A percentile compares a stretch with the other conserved stretches of the same genome.
These are phyloP conservation scores for Idris sp. DNA, from an alignment of 1,140 invertebrate genomes.

Conservation along the genomic window DNA sequence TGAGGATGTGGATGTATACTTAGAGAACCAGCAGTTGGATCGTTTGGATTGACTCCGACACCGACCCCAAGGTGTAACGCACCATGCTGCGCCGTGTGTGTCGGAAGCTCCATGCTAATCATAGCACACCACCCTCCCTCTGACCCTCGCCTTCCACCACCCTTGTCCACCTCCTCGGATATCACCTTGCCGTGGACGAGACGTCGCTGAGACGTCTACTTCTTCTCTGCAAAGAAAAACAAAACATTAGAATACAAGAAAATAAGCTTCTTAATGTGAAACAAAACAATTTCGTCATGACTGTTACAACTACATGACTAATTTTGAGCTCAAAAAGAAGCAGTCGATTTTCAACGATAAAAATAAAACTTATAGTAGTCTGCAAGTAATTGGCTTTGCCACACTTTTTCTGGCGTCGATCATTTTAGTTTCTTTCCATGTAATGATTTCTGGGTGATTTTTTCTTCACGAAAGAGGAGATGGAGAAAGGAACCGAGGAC, in stretches of 20 bases:
- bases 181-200: constrained; percentile 67
- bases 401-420: constrained; percentile 74
- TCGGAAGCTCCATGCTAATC: constrained; percentile 77
- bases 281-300: constrained; percentile 7
- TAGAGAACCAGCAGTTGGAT: constrained; percentile 71
- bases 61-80: constrained; percentile 73
- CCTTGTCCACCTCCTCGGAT: constrained; percentile 67
- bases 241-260: too few relatives aligned
- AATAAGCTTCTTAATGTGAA: too few relatives aligned
- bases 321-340: constrained; percentile 11
- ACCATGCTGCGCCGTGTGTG: constrained; percentile 73
- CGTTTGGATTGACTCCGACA: constrained; percentile 70
- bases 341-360: constrained; percentile 26
- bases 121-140: constrained; percentile 72
- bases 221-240: constrained; percentile 58
- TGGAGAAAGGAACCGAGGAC: constrained; percentile 38
- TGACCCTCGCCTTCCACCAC: constrained; percentile 64
- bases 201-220: constrained; percentile 58
- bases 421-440: constrained; percentile 70
- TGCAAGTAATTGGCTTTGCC: constrained; percentile 68
- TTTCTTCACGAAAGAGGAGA: constrained; percentile 63
- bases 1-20: constrained; percentile 73
- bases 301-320: constrained; percentile 13
- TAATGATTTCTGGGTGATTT: constrained; percentile 69
- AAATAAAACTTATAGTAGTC: constrained; percentile 68